Base-by-base conservation (phyloP, 1,140 invertebrate species). In the Euschistus heros region DNA sequence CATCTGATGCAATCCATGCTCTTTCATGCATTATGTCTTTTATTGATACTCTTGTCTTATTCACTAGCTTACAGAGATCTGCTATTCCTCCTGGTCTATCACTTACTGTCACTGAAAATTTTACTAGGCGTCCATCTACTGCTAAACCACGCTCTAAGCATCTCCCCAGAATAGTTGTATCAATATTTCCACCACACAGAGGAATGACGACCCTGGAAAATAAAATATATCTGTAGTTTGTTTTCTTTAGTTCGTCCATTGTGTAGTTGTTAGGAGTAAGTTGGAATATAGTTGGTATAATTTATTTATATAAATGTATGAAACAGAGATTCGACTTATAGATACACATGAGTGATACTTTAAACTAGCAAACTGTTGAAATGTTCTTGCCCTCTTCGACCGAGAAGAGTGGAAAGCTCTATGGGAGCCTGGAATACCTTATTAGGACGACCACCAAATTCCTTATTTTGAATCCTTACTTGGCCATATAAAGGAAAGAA, bases 21-120 rank as follows among this genome's bases (percentile, higher is more conserved):
- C 93, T 79, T 75, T 96, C 93, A 75, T 96, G 93, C 75, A 92
- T 87, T 64, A 97, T 92, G 71, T 96, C 92, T 75, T 96, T 96
- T 62, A 97, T 92, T 46, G 89, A 92, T 6, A 92, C 92, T 2
- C 92, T 92, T 26, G 87, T 78, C 5, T 82, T 81, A 0, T 83
- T 80, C 6, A 96, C 79, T 17, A 89, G 73, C 69, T 82, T 82
- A 70, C 90, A 90, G 0, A 96, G 78, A 72, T 96, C 91, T 6
- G 89, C 85, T 57, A 96, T 92, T 17, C 92, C 91, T 8, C 88
- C 89, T 0, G 89, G 91, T 66, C 89, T 77, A 76, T 96, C 94
- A 70, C 82, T 87, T 10, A 96, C 86, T 0, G 87, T 91, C 7
- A 91, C 89, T 70, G 86, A 86, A 73, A 95, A 92, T 72, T 92